Conservation (phyloP, 1,140 invertebrate species). For the Pemphigus obesinymphae region DNA sequence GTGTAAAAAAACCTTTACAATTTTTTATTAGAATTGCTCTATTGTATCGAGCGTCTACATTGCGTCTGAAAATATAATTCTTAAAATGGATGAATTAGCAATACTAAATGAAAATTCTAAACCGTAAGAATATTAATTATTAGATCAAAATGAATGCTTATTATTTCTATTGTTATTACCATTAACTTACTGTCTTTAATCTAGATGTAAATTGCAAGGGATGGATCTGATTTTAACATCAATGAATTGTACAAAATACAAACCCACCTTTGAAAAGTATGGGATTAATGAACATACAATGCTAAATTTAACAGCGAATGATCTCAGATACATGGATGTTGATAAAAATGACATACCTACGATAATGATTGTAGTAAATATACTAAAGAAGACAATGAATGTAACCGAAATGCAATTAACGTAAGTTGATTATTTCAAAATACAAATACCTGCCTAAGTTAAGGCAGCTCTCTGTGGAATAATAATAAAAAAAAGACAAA, state of each 20-base stretch:
- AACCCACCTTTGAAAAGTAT: not conserved
- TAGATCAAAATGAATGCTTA: no score
- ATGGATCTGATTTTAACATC: constrained; percentile 11
- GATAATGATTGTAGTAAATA: not conserved
- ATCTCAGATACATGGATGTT: not conserved
- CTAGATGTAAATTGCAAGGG: not conserved
- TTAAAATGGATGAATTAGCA: no score
- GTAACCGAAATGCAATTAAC: not conserved
- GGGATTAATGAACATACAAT: constrained; percentile 23
- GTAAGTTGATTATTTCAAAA: not conserved
- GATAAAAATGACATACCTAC: not conserved
- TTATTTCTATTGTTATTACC: not conserved
- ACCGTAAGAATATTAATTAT: no score
- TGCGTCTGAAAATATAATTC: no score
- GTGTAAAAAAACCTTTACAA: no score
- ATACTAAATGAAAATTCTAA: no score
- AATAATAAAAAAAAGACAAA: no score
- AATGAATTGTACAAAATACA: constrained; percentile 25
- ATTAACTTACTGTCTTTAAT: not conserved
- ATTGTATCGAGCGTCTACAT: no score
- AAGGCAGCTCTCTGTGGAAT: no score
- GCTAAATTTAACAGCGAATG: not conserved
- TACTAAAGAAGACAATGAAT: not conserved
- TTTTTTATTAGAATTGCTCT: no score
- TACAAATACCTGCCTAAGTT: no score